Evolutionary conservation across 2,113 vertebrate species (phyloP).

Genomic region (Tupaia chinensis): DNA sequence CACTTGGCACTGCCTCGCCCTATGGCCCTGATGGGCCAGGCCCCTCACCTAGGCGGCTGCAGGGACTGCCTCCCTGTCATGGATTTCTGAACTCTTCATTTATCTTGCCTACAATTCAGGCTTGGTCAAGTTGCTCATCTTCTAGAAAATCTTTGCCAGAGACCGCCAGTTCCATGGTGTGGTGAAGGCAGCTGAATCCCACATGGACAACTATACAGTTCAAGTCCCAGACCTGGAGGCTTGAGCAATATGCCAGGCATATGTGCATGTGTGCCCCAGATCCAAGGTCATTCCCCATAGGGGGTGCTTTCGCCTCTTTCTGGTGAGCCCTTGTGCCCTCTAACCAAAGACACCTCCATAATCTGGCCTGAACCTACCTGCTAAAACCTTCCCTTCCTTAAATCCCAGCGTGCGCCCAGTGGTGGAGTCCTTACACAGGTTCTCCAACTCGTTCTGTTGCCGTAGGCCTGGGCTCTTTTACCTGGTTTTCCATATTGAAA

Average conservation of each 20-base stretch:
- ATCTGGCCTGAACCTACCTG: neutral
- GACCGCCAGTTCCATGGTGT: too few species aligned
- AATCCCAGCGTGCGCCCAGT: neutral
- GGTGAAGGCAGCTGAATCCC: too few species aligned
- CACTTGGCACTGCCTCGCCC: neutral
- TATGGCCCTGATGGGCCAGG: neutral
- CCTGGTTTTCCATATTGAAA: constrained; percentile 42
- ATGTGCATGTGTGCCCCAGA: too few species aligned
- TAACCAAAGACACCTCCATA: neutral
- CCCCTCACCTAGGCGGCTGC: neutral
- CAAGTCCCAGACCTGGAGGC: too few species aligned
- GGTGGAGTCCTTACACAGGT: neutral
- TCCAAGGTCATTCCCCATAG: too few species aligned
- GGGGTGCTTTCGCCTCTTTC: too few species aligned
- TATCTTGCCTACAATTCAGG: constrained; percentile 33
- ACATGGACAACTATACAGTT: too few species aligned
- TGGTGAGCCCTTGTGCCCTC: too few species aligned
- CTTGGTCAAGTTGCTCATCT: constrained; percentile 8
- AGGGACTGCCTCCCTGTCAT: neutral
- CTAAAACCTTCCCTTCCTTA: neutral
- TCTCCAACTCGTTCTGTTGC: neutral
- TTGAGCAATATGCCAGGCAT: too few species aligned
- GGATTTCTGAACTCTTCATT: constrained; percentile 33
- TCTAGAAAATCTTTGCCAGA: constrained; percentile 34
- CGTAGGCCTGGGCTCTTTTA: neutral